A percentile compares a stretch with the other conserved stretches of the same genome.
Evolutionary conservation across 2,888 invertebrate species (phyloP).

Genomic region (Diarsia brunnea): DNA sequence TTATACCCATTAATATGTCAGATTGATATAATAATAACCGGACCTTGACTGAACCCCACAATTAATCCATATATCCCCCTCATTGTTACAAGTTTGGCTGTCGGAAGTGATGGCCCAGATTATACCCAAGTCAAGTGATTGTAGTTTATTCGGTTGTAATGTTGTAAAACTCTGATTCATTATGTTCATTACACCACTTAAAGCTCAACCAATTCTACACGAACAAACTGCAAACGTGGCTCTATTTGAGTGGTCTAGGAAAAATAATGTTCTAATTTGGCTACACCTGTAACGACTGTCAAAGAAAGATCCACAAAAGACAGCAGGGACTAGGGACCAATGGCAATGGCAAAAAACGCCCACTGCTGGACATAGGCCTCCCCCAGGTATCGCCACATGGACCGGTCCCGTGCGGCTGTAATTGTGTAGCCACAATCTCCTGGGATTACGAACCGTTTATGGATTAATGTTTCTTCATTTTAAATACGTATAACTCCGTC

Average conservation of each 20-base stretch:
- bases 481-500: background rate
- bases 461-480: background rate
- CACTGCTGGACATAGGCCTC: no score
- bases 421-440: background rate
- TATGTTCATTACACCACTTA: background rate
- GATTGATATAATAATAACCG: background rate
- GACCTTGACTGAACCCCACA: background rate
- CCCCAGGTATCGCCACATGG: no score
- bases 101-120: conserved; percentile 6
- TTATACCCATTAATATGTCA: background rate
- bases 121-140: background rate
- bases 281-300: background rate
- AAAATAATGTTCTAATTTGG: background rate
- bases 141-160: background rate
- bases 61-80: background rate
- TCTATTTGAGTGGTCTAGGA: background rate
- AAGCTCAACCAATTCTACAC: background rate
- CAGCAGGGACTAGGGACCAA: background rate
- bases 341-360: background rate
- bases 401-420: background rate
- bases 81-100: background rate
- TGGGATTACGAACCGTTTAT: background rate
- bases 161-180: background rate
- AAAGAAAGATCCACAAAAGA: background rate
- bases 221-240: background rate